A percentile compares a stretch with the other conserved stretches of the same genome.
Evolutionary conservation across 1,140 invertebrate species (phyloP).

Genomic region (Brachionus koreanus): DNA sequence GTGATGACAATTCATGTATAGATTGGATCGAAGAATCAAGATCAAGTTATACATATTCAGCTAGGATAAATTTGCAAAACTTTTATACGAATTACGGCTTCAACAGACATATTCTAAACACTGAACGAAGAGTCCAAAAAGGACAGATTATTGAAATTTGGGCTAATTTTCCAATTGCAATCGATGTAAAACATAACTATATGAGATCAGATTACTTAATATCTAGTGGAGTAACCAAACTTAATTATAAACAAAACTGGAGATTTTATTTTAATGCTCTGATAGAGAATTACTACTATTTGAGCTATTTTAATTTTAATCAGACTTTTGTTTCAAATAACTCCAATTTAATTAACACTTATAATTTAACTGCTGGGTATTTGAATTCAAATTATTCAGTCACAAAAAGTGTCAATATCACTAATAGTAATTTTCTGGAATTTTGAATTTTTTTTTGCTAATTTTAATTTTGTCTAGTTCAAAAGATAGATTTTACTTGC

Average conservation of each 20-base stretch:
- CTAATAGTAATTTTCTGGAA: background rate
- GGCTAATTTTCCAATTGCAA: background rate
- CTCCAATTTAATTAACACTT: background rate
- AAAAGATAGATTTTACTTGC: background rate
- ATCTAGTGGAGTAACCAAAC: background rate
- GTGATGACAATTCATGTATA: background rate
- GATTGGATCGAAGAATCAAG: background rate
- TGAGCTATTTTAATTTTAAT: background rate
- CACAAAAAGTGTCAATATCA: background rate
- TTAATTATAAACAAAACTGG: background rate
- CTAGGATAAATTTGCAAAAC: background rate
- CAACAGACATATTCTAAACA: background rate
- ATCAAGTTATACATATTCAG: background rate
- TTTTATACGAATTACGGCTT: background rate
- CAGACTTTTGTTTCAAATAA: background rate
- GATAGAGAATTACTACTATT: background rate
- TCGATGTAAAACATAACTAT: background rate
- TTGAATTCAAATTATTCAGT: background rate
- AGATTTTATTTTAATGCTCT: background rate
- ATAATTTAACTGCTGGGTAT: background rate
- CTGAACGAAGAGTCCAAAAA: background rate
- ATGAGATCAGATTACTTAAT: background rate
- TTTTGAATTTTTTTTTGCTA: background rate
- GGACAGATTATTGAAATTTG: background rate
- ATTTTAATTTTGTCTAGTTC: background rate